Conservation (phyloP, 2,888 invertebrate genomes). For the Phyllotreta cruciferae region DNA sequence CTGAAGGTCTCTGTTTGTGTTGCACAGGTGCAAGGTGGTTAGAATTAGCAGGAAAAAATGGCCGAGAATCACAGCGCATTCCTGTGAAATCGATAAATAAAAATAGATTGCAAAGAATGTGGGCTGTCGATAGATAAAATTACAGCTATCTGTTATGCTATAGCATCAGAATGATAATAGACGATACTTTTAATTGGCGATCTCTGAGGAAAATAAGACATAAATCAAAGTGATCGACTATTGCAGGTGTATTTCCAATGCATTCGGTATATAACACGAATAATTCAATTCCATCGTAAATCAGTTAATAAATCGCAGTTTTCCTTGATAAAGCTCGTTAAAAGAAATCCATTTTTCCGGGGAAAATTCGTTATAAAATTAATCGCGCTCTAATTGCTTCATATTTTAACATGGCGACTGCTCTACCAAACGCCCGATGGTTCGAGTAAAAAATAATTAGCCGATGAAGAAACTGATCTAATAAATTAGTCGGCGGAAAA, state of each 20-base stretch:
- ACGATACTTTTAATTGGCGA: slow-evolving; percentile 39
- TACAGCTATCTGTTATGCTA: slow-evolving; percentile 36
- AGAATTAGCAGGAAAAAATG: background rate
- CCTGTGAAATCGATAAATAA: slow-evolving; percentile 29
- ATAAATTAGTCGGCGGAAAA: slow-evolving; percentile 3
- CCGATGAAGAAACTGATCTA: background rate
- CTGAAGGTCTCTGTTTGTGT: slow-evolving; percentile 51
- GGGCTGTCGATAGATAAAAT: slow-evolving; percentile 29
- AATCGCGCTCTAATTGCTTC: background rate
- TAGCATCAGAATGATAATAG: slow-evolving; percentile 41
- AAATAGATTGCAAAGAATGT: slow-evolving; percentile 35
- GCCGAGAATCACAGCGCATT: slow-evolving; percentile 13
- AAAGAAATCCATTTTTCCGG: background rate
- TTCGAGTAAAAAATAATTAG: too few species aligned
- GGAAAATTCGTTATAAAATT: background rate
- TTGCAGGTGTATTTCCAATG: slow-evolving; percentile 37
- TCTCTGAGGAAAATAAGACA: slow-evolving; percentile 40
- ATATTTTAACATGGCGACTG: too few species aligned
- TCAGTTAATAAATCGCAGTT: slow-evolving; percentile 38
- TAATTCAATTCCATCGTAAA: slow-evolving; percentile 38
- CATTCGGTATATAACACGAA: slow-evolving; percentile 36
- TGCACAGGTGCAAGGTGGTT: too few species aligned
- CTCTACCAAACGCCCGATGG: too few species aligned
- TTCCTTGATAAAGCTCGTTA: slow-evolving; percentile 34
- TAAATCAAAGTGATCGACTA: slow-evolving; percentile 39